Conservation (phyloP, 2,113 vertebrate species). For the Abramis brama region DNA sequence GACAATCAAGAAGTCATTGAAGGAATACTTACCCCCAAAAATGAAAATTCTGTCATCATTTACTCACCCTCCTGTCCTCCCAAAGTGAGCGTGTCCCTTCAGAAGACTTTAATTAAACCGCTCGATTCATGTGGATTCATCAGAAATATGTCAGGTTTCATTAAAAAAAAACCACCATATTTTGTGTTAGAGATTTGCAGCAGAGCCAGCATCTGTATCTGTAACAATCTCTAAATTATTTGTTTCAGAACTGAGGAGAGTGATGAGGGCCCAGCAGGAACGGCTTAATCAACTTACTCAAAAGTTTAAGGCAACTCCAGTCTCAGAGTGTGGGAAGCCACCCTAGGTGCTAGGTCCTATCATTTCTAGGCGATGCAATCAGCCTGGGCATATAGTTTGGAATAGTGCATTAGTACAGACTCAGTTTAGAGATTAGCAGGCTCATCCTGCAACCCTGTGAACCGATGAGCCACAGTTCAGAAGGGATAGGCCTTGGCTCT, state of each 20-base stretch:
- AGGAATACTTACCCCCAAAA: not conserved
- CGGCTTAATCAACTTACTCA: not conserved
- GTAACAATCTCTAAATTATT: too few relatives aligned
- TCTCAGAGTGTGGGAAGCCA: not conserved
- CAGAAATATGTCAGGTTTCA: too few relatives aligned
- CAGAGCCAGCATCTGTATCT: too few relatives aligned
- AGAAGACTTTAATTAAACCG: too few relatives aligned
- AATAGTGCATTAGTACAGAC: not conserved
- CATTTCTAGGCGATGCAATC: not conserved
- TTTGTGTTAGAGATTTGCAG: too few relatives aligned
- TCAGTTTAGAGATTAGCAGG: not conserved
- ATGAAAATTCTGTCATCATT: too few relatives aligned
- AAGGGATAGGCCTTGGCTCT: not conserved
- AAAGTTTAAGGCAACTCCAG: not conserved
- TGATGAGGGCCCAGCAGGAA: too few relatives aligned
- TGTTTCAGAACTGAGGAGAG: too few relatives aligned
- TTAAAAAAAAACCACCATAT: too few relatives aligned
- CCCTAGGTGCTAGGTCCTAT: not conserved
- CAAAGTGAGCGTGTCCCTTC: too few relatives aligned
- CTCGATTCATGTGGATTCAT: too few relatives aligned
- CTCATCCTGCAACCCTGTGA: not conserved
- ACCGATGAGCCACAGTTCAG: slow-evolving; percentile 12
- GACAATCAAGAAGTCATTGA: not conserved
- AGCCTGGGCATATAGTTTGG: not conserved
- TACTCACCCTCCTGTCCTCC: too few relatives aligned